These are phyloP conservation scores for Drosophila silvestris DNA, from an alignment of 2,888 invertebrate genomes.

Conservation along the genomic window DNA sequence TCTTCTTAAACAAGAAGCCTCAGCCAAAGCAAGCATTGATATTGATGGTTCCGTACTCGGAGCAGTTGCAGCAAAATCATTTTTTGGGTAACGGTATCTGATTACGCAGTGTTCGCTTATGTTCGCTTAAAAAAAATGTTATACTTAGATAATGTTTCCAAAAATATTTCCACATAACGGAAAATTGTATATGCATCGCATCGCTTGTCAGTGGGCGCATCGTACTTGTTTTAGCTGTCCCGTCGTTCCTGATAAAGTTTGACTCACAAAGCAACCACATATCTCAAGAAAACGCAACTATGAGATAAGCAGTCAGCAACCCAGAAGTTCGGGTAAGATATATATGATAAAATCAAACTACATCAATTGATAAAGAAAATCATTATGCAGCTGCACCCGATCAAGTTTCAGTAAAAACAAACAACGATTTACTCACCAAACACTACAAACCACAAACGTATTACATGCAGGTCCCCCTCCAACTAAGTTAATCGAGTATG, in stretches of 20 bases:
- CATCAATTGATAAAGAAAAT: neutral
- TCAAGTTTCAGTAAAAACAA: neutral
- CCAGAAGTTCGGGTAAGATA: slow-evolving; percentile 30
- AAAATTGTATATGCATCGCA: slow-evolving; percentile 3
- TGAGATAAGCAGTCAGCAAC: slow-evolving; percentile 48
- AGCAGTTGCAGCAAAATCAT: neutral
- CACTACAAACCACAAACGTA: neutral
- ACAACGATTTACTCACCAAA: neutral
- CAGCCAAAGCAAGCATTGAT: neutral
- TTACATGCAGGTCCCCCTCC: neutral
- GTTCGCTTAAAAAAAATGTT: neutral
- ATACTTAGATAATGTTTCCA: neutral
- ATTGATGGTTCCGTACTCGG: neutral
- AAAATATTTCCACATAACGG: neutral
- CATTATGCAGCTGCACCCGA: slow-evolving; percentile 9
- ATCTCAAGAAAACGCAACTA: slow-evolving; percentile 13
- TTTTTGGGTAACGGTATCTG: slow-evolving; percentile 16
- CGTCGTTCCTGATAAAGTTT: too few relatives aligned
- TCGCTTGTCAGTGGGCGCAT: slow-evolving; percentile 44
- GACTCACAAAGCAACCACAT: neutral
- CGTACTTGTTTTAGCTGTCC: neutral
- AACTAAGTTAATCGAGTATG: neutral
- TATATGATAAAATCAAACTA: neutral
- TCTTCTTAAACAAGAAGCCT: neutral
- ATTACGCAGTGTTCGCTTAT: rapidly evolving